Conservation (phyloP, 2,888 invertebrate genomes). For the Brachyopa scutellaris region DNA sequence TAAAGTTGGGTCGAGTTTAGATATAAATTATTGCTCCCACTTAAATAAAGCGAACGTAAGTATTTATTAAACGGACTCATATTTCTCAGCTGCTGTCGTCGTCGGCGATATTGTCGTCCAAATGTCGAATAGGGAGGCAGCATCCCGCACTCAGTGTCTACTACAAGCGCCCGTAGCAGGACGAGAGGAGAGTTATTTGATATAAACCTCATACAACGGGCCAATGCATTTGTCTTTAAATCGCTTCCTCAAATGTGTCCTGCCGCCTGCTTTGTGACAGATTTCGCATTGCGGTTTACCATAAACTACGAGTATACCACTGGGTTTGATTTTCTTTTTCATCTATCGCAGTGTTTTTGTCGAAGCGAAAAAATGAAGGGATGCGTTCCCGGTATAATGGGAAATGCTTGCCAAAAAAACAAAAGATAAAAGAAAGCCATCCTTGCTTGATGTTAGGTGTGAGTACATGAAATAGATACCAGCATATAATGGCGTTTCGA, state of each 20-base stretch:
- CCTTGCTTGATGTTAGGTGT: constrained; percentile 30
- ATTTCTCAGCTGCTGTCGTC: constrained; percentile 60
- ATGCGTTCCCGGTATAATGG: constrained; percentile 54
- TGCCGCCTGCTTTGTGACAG: constrained; percentile 76
- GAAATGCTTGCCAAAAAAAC: constrained; percentile 59
- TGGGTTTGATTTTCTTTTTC: constrained; percentile 56
- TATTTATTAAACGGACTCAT: constrained; percentile 70
- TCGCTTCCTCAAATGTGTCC: constrained; percentile 57
- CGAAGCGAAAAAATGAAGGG: constrained; percentile 46
- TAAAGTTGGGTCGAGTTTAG: constrained; percentile 47
- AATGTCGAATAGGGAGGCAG: constrained; percentile 45
- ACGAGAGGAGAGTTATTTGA: constrained; percentile 23
- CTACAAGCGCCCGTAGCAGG: constrained; percentile 10
- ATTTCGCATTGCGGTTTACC: constrained; percentile 82
- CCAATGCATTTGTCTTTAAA: constrained; percentile 66
- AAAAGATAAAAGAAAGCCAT: no score
- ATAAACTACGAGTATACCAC: constrained; percentile 79
- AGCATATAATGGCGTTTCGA: constrained; percentile 66
- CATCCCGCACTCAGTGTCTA: constrained; percentile 14
- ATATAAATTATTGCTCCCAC: constrained; percentile 69
- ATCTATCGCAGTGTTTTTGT: constrained; percentile 46
- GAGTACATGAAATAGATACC: constrained; percentile 62
- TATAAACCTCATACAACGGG: constrained; percentile 37
- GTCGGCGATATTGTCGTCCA: constrained; percentile 48
- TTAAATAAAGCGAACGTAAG: constrained; percentile 70